Evolutionary conservation across 2,113 vertebrate species (phyloP).

Genomic region (Empidonax traillii): DNA sequence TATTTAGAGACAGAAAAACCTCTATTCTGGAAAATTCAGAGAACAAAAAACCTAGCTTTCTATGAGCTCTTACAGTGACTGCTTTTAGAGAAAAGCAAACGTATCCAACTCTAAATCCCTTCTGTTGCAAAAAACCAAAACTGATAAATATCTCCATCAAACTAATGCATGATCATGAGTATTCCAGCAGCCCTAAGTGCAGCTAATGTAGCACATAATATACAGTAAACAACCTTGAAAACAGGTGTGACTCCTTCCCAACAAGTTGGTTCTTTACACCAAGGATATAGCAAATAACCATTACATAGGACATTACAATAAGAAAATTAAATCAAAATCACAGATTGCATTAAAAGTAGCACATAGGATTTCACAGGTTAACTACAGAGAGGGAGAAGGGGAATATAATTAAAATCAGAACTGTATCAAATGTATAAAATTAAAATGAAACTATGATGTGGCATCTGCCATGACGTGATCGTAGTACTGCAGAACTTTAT

Average conservation of each 20-base stretch:
- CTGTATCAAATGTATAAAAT: background rate
- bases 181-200: background rate
- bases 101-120: background rate
- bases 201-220: background rate
- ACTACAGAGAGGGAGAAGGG: background rate
- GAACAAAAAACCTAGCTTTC: background rate
- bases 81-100: background rate
- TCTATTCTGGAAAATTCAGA: background rate
- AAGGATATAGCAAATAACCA: background rate
- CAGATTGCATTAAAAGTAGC: background rate
- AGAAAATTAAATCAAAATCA: background rate
- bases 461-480: background rate
- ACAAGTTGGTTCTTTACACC: background rate
- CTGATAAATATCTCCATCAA: background rate
- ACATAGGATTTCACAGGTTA: background rate
- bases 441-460: background rate
- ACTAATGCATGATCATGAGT: background rate
- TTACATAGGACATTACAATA: background rate
- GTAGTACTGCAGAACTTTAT: background rate
- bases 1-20: background rate
- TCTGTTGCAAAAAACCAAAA: background rate
- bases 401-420: background rate
- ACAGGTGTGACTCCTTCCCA: background rate
- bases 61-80: background rate
- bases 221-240: background rate